Conservation (phyloP, 2,113 vertebrate species). For the Eretmochelys imbricata region DNA sequence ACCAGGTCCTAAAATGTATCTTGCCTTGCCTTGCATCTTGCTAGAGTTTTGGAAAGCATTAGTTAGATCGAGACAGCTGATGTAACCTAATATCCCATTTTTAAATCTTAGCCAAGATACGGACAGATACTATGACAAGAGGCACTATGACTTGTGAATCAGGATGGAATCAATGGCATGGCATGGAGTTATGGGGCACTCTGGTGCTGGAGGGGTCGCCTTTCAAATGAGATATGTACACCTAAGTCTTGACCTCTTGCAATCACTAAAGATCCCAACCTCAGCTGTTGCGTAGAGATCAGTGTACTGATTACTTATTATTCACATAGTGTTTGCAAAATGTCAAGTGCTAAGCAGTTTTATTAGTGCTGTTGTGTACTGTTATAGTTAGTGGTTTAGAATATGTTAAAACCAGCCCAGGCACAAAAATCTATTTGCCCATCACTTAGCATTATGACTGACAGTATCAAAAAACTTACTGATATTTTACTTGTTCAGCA, state of each 20-base stretch:
- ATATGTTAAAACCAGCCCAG: neutral
- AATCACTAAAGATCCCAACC: neutral
- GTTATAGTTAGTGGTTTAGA: neutral
- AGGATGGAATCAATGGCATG: neutral
- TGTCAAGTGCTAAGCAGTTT: neutral
- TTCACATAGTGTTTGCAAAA: neutral
- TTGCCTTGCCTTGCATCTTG: neutral
- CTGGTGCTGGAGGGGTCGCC: neutral
- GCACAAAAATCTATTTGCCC: neutral
- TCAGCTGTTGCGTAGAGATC: neutral
- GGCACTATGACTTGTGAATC: neutral
- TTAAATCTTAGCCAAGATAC: neutral
- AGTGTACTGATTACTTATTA: neutral
- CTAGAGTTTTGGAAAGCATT: neutral
- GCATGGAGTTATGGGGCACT: neutral
- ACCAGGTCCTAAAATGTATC: neutral
- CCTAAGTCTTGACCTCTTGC: neutral
- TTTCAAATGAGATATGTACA: neutral
- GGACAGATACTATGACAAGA: neutral
- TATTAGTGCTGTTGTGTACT: neutral
- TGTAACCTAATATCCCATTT: neutral
- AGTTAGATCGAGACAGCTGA: neutral
- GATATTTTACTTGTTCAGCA: neutral
- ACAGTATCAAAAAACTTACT: neutral
- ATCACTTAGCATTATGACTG: neutral